phyloP scores from a whole-genome alignment of 2,797 vertebrate species.

The Esox masquinongy region DNA sequence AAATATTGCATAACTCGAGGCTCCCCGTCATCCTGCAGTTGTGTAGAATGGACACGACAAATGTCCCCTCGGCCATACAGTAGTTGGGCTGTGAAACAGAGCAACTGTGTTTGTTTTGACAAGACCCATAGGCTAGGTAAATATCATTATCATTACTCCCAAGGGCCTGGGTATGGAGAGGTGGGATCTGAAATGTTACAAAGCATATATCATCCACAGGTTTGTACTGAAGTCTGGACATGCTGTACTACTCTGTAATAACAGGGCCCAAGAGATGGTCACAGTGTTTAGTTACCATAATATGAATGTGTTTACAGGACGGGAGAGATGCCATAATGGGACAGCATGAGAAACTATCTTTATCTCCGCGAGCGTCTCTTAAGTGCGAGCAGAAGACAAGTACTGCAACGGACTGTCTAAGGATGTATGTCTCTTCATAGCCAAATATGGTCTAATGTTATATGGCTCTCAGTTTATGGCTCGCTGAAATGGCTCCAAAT shows the following conservation, averaged over 20 bases:
- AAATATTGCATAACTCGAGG: not conserved
- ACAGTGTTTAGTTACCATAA: constrained; percentile 35
- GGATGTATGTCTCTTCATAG: not conserved
- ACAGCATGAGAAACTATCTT: not conserved
- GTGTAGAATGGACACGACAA: not conserved
- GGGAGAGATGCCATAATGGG: constrained; percentile 3
- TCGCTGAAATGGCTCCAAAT: not conserved
- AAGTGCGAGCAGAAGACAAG: not conserved
- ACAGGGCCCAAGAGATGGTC: constrained; percentile 6
- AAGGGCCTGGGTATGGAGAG: not conserved
- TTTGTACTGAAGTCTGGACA: constrained; percentile 8
- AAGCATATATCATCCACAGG: constrained; percentile 18
- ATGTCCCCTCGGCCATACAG: not conserved
- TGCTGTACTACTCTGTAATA: constrained; percentile 22
- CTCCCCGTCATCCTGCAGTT: not conserved
- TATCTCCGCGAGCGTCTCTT: not conserved
- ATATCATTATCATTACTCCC: constrained; percentile 2
- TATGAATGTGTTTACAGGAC: constrained; percentile 19
- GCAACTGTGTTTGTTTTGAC: not conserved
- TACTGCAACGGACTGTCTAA: not conserved
- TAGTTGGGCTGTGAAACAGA: not conserved
- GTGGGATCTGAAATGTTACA: not conserved
- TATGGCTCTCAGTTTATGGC: not conserved
- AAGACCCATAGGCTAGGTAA: not conserved
- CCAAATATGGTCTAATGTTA: constrained; percentile 5